phyloP scores from a whole-genome alignment of 2,888 invertebrate genomes.

The Aphodius sticticus region DNA sequence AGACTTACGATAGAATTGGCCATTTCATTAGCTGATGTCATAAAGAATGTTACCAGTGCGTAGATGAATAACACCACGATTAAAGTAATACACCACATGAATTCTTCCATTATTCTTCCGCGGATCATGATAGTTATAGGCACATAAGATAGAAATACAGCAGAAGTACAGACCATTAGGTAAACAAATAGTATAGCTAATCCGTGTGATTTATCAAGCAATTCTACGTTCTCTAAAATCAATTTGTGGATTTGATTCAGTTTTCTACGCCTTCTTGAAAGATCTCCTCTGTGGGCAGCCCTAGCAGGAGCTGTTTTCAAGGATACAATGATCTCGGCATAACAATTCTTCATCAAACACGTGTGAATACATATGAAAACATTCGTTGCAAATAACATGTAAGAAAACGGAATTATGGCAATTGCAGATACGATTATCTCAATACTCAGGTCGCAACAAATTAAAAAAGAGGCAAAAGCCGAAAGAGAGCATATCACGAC shows the following conservation, averaged over 20 bases:
- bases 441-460: not conserved
- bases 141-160: not conserved
- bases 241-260: not conserved
- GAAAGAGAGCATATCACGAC: not conserved
- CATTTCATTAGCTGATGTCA: not conserved
- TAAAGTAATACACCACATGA: not conserved
- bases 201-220: not conserved
- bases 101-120: not conserved
- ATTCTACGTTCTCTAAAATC: not conserved
- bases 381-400: not conserved
- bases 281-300: not conserved
- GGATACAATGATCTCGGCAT: not conserved
- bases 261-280: not conserved
- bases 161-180: not conserved
- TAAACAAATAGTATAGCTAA: not conserved
- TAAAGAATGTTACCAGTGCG: not conserved
- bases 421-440: not conserved
- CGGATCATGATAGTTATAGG: not conserved
- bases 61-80: not conserved
- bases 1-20: not conserved
- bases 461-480: not conserved
- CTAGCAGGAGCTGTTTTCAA: not conserved
- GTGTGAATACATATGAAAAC: not conserved
- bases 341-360: not conserved
- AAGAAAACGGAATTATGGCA: not conserved